Conservation (phyloP, 2,797 vertebrate genomes). For the Pogonophryne albipinna region DNA sequence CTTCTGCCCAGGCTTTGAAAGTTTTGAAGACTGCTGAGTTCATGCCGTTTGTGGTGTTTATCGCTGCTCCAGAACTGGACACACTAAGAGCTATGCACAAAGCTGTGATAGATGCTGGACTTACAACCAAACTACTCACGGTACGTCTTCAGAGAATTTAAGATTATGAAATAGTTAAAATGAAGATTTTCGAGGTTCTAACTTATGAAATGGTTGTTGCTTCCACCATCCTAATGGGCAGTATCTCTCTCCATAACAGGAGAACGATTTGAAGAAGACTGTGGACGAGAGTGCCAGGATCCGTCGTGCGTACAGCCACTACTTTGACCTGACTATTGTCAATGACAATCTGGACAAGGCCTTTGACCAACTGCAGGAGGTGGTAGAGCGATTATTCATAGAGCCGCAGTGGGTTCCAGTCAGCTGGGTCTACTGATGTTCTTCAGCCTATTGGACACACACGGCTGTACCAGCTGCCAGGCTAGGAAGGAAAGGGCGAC, state of each 20-base stretch:
- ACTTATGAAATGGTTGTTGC: background rate
- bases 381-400: slow-evolving; percentile 89
- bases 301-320: slow-evolving; percentile 96
- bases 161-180: background rate
- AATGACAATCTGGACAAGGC: slow-evolving; percentile 99
- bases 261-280: slow-evolving; percentile 97
- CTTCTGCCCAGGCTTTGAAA: slow-evolving; percentile 91
- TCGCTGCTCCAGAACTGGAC: slow-evolving; percentile 96
- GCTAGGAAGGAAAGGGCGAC: slow-evolving; percentile 40
- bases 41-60: slow-evolving; percentile 98
- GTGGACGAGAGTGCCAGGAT: slow-evolving; percentile 97
- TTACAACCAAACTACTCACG: slow-evolving; percentile 97
- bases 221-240: background rate
- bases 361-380: slow-evolving; percentile 93
- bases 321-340: slow-evolving; percentile 96
- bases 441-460: slow-evolving; percentile 35
- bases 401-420: slow-evolving; percentile 98
- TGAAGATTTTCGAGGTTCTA: background rate
- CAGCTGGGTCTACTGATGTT: slow-evolving; percentile 95
- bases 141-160: slow-evolving; percentile 79
- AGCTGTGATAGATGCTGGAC: slow-evolving; percentile 96
- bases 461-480: slow-evolving; percentile 35
- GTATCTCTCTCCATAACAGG: slow-evolving; percentile 81
- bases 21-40: slow-evolving; percentile 96
- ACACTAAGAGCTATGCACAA: slow-evolving; percentile 97